Evolutionary conservation across 2,797 vertebrate genomes (phyloP), one percentile per base, ranked within the genome.

Genomic region (Brotula barbata): DNA sequence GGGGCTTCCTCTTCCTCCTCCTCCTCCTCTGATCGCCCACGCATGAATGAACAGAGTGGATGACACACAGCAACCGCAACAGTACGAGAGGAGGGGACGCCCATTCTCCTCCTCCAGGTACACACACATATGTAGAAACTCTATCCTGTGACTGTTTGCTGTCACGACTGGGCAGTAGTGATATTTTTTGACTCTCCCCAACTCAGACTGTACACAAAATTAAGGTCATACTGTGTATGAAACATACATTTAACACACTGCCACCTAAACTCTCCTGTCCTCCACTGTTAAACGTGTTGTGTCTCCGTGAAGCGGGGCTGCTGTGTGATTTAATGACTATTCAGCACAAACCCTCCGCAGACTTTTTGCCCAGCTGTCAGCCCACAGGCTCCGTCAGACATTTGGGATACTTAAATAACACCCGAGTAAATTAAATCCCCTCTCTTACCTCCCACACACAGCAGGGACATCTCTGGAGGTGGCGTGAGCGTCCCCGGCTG

Each of bases 371-470:
- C 48, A 20, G 72, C 82, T 53, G 81, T 71, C 10, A 68, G 67
- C 67, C 68, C 42, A 52, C 69, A 63, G 77, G 62, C 63, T 70
- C 48, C 40, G 45, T 72, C 77, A 49, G 16, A 75, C 73, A 62
- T 52, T 42, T 61, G 65, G 68, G 58, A 56, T 14, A 62, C 40
- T 62, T 33, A 34, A 23, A 6, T 20, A 45, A 55, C 50, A 58
- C 22, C 45, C 31, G 25, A 57, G 54, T 1, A 8, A 3, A 20
- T 9, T 33, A 15, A 9, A 56, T 22, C 14, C 43, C 21, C 9
- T 60, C 69, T 67, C 91, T 88, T 90, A 95, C 94, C 94, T 92
- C 94, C 92, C 61, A 95, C 94, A 75, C 94, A 95, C 33, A 95
- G 91, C 81, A 95, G 92, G 87, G 94, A 95, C 94, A 95, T 95